Evolutionary conservation across 2,888 invertebrate genomes (phyloP).

Genomic region (Stenotaenia linearis): DNA sequence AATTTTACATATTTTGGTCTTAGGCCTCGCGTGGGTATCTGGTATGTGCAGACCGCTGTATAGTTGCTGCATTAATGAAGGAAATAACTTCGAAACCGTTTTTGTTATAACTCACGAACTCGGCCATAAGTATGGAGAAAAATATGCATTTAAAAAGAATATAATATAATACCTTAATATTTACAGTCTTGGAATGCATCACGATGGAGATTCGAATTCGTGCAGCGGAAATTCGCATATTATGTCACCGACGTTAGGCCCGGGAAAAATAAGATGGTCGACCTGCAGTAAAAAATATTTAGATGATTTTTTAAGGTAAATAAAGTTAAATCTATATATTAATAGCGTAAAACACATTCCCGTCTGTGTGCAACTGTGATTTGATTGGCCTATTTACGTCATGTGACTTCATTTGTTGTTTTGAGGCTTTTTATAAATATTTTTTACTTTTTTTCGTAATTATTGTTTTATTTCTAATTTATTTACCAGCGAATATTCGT

Average conservation of each 20-base stretch:
- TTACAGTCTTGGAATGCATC: constrained; percentile 46
- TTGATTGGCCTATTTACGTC: too few relatives aligned
- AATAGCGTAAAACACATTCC: too few relatives aligned
- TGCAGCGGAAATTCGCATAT: constrained; percentile 43
- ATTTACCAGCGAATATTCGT: too few relatives aligned
- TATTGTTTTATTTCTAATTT: too few relatives aligned
- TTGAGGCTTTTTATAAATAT: too few relatives aligned
- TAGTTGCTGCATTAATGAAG: constrained; percentile 47
- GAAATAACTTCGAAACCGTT: constrained; percentile 45
- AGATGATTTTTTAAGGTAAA: constrained; percentile 43
- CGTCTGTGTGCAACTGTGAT: too few relatives aligned
- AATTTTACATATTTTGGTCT: not conserved
- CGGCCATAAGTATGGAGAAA: constrained; percentile 44
- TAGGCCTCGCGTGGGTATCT: constrained; percentile 46
- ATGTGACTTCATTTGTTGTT: too few relatives aligned
- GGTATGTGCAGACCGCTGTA: constrained; percentile 47
- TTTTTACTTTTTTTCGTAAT: too few relatives aligned
- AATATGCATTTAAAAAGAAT: not conserved
- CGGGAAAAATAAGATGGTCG: constrained; percentile 47
- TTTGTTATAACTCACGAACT: constrained; percentile 48
- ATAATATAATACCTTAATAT: not conserved
- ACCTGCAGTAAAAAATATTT: constrained; percentile 45
- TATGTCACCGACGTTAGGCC: constrained; percentile 46
- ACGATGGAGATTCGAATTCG: constrained; percentile 45
- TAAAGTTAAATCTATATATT: too few relatives aligned